These are phyloP conservation scores for Mionectes olivaceus DNA, from an alignment of 2,797 vertebrate species.

Conservation along the genomic window DNA sequence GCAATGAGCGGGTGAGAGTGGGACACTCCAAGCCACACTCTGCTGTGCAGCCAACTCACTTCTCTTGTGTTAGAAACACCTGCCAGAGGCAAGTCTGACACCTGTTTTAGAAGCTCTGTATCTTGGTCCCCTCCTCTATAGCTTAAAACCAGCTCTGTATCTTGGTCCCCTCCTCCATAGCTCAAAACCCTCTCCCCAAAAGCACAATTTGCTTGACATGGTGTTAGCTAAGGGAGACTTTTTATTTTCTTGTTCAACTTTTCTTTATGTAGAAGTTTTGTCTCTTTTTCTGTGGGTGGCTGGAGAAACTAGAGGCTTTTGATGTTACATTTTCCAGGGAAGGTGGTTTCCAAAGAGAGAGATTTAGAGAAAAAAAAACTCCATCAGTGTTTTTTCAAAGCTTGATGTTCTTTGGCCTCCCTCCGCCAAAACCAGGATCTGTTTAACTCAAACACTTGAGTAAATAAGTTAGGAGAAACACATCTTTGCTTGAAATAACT, in stretches of 20 bases:
- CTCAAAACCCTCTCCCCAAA: neutral
- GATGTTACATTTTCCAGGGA: neutral
- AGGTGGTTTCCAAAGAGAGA: neutral
- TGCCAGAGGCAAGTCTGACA: neutral
- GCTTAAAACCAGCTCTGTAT: neutral
- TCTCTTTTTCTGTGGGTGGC: neutral
- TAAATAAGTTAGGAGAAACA: neutral
- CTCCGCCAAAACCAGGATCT: neutral
- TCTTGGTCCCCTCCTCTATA: neutral
- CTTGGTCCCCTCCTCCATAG: neutral
- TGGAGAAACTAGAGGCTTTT: neutral
- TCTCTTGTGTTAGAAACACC: neutral
- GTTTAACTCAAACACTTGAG: neutral
- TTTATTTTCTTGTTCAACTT: neutral
- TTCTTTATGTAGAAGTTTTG: neutral
- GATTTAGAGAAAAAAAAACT: neutral
- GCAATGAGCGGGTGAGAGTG: neutral
- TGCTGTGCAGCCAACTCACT: neutral
- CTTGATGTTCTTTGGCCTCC: neutral
- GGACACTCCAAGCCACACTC: neutral
- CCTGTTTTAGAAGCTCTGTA: neutral
- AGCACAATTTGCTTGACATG: neutral
- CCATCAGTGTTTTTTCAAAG: neutral
- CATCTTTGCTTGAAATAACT: neutral
- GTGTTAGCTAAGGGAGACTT: neutral